Evolutionary conservation across 2,113 vertebrate genomes (phyloP), one percentile per base, ranked within the genome.

Genomic region (Mixornis gularis): DNA sequence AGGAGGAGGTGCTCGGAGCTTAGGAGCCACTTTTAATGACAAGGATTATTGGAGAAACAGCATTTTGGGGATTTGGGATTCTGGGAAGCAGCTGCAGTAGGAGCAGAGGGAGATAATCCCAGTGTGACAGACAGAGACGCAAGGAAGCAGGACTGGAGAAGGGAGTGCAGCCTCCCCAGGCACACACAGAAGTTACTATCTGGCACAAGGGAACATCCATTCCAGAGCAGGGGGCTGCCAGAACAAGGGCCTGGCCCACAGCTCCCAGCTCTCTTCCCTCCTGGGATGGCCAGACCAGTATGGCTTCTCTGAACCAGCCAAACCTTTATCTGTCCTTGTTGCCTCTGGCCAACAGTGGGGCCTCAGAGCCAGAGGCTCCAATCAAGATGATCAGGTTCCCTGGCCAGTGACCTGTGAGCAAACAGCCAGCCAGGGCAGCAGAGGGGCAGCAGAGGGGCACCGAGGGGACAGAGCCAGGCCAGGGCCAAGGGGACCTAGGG

Each of bases 1-100:
- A 89, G 78, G 44, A 89, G 53, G 89, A 93, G 77, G 66, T 72
- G 63, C 70, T 82, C 17, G 0, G 49, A 64, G 72, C 79, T 89
- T 76, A 90, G 84, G 80, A 95, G 59, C 41, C 58, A 69, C 92
- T 90, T 89, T 62, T 87, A 89, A 90, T 72, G 66, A 90, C 81
- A 91, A 87, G 84, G 92, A 96, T 94, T 95, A 94, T 51, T 82
- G 74, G 71, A 91, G 90, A 95, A 94, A 89, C 81, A 89, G 78
- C 65, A 71, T 90, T 94, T 90, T 41, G 58, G 62, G 95, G 95
- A 96, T 95, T 95, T 89, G 84, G 91, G 80, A 93, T 92, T 95
- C 96, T 5, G 0, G 78, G 73, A 95, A 95, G 89, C 91, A 93
- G 91, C 84, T 79, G 89, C 92, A 87, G 80, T 29, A 90, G 86